phyloP scores from a whole-genome alignment of 2,888 invertebrate species.

The Pyrgus malvae region DNA sequence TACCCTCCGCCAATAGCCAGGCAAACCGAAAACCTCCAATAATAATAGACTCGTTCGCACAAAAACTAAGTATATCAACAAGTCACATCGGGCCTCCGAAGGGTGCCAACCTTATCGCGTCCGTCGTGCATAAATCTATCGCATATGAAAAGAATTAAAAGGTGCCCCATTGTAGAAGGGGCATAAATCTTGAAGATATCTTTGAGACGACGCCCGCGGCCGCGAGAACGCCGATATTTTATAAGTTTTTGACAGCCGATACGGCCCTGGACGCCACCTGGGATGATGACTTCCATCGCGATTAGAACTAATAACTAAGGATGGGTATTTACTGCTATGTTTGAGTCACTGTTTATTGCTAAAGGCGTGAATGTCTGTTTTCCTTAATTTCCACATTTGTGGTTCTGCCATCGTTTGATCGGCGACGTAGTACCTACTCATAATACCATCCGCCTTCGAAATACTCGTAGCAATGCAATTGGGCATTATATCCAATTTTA shows the following conservation, averaged over 20 bases:
- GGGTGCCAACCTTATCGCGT: constrained; percentile 71
- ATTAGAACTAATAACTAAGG: constrained; percentile 26
- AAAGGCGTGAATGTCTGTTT: no score
- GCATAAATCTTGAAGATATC: constrained; percentile 80
- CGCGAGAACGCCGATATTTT: constrained; percentile 83
- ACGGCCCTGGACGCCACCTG: constrained; percentile 78
- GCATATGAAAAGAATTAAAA: constrained; percentile 81
- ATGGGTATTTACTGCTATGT: background rate
- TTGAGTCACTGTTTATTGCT: no score
- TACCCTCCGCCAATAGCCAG: background rate
- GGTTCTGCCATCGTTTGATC: no score
- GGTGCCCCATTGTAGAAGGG: constrained; percentile 77
- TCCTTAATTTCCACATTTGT: no score
- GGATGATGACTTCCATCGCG: constrained; percentile 43
- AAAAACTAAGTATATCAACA: constrained; percentile 24
- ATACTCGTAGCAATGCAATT: no score
- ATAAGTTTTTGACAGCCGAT: constrained; percentile 86
- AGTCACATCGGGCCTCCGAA: constrained; percentile 40
- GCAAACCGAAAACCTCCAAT: background rate
- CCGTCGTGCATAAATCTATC: constrained; percentile 79
- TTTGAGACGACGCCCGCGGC: constrained; percentile 73
- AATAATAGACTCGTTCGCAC: constrained; percentile 19
- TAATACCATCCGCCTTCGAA: no score
- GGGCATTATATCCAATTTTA: no score
- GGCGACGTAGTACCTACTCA: no score